Percentiles rank a stretch among this genome's conserved stretches.
phyloP scores from a whole-genome alignment of 2,888 invertebrate genomes.

The Entomobrya multifasciata region DNA sequence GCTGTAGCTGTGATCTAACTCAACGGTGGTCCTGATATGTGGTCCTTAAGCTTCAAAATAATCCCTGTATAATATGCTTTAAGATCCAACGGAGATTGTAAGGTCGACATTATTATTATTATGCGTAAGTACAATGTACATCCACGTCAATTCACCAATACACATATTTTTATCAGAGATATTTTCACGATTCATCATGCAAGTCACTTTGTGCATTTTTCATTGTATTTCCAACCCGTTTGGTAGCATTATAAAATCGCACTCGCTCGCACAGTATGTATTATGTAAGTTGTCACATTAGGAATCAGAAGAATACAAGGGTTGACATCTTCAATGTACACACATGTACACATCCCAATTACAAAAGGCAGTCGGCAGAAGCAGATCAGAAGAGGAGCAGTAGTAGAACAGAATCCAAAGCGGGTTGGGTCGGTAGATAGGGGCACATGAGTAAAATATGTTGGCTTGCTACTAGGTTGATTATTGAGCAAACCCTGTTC shows the following conservation, averaged over 20 bases:
- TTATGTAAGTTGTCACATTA: conserved; percentile 63
- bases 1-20: background rate
- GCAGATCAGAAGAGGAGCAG: background rate
- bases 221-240: conserved; percentile 27
- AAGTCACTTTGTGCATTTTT: conserved; percentile 40
- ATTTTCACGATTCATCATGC: conserved; percentile 1
- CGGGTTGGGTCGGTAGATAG: background rate
- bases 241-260: conserved; percentile 40
- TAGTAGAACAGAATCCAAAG: background rate
- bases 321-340: conserved; percentile 68
- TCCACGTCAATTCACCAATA: background rate
- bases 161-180: background rate
- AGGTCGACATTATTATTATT: conserved; percentile 26
- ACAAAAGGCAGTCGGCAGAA: background rate
- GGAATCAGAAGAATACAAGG: conserved; percentile 45
- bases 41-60: conserved; percentile 52
- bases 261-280: background rate
- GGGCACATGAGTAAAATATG: background rate
- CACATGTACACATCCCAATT: conserved; percentile 16
- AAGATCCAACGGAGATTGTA: conserved; percentile 51
- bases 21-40: conserved; percentile 70
- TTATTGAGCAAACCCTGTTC: conserved; percentile 16
- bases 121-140: background rate
- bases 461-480: background rate
- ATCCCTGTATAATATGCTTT: conserved; percentile 11